Evolutionary conservation across 53 echinoderm and acorn worm species (phyloP).

Genomic region (Echinometra lucunter): DNA sequence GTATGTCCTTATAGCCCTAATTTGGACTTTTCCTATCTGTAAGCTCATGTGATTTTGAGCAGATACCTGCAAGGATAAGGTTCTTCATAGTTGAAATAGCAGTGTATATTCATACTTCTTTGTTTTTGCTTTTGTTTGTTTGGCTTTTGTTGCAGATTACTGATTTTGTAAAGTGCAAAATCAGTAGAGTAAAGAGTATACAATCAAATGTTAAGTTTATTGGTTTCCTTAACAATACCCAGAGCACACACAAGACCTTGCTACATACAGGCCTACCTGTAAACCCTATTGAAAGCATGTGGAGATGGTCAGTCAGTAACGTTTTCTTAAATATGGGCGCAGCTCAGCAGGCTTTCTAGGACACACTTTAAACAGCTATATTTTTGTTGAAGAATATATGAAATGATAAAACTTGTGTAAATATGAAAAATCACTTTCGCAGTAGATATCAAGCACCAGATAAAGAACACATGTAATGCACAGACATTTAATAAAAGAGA

Average conservation of each 20-base stretch:
- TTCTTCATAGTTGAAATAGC: not conserved
- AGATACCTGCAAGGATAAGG: not conserved
- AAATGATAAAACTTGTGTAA: not conserved
- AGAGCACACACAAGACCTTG: not conserved
- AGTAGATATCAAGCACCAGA: not conserved
- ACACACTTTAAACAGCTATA: not conserved
- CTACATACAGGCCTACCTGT: not conserved
- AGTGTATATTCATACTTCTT: not conserved
- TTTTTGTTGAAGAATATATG: not conserved
- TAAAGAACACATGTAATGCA: constrained; percentile 41
- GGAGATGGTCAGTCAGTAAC: no score
- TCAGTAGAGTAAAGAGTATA: no score
- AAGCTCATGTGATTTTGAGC: not conserved
- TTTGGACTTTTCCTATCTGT: not conserved
- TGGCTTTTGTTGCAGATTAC: not conserved
- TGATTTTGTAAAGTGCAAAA: no score
- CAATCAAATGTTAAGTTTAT: no score
- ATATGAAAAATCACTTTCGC: not conserved
- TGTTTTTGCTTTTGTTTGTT: not conserved
- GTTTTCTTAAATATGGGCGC: not conserved
- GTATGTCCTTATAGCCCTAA: not conserved
- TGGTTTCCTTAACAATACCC: not conserved
- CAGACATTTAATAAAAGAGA: not conserved
- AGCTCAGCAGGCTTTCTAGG: not conserved
- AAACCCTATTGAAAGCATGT: no score